These are phyloP conservation scores for Trichogramma evanescens DNA, from an alignment of 2,888 invertebrate species.

Conservation along the genomic window DNA sequence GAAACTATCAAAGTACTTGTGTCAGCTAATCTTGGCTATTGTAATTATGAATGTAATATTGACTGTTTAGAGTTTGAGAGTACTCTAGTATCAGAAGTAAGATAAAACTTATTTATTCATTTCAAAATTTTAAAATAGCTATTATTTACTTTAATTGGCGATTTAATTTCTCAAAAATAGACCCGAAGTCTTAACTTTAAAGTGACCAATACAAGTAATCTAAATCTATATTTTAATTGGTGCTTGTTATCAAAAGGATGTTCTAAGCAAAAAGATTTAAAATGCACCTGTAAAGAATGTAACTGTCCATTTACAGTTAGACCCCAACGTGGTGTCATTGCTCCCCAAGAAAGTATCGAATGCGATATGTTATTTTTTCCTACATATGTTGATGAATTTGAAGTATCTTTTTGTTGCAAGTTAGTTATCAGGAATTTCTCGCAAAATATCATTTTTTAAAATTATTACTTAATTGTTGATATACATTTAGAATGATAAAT, in stretches of 20 bases:
- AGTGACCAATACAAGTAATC: slow-evolving; percentile 20
- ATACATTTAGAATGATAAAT: slow-evolving; percentile 47
- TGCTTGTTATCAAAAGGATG: no score
- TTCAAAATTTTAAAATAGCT: no score
- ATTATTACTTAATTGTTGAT: not conserved
- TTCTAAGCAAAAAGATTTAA: no score
- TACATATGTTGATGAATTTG: slow-evolving; percentile 51
- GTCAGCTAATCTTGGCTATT: slow-evolving; percentile 52
- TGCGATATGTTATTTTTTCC: slow-evolving; percentile 55
- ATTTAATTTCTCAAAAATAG: no score
- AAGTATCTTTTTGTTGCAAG: slow-evolving; percentile 52
- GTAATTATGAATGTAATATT: slow-evolving; percentile 49
- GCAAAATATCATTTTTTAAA: not conserved
- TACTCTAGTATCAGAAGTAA: slow-evolving; percentile 53
- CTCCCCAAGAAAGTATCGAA: slow-evolving; percentile 44
- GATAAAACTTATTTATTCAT: not conserved
- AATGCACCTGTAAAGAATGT: slow-evolving; percentile 18
- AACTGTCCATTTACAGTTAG: slow-evolving; percentile 51
- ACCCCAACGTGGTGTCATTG: slow-evolving; percentile 49
- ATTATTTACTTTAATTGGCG: no score
- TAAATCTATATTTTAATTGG: slow-evolving; percentile 26
- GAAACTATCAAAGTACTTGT: slow-evolving; percentile 49
- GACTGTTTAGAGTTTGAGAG: slow-evolving; percentile 49
- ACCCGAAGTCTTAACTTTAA: no score
- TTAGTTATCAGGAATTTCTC: slow-evolving; percentile 17